Conservation (phyloP, 1,140 invertebrate species). For the Atopsyche davidsoni region DNA sequence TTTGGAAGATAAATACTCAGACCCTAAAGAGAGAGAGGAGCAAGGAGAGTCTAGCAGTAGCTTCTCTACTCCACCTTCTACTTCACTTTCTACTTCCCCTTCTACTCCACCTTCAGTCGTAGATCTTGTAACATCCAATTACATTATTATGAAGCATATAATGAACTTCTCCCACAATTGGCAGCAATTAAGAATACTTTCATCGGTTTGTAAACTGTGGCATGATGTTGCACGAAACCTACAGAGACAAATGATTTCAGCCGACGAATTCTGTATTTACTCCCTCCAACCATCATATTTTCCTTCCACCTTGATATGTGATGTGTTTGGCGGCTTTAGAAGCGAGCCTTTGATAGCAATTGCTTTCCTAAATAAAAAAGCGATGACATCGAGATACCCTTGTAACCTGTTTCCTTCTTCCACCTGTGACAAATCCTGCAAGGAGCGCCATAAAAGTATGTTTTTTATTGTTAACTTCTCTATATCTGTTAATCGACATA, state of each 20-base stretch:
- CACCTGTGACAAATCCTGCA: slow-evolving; percentile 35
- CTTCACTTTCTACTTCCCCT: not conserved
- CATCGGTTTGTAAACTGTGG: slow-evolving; percentile 41
- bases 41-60: no score
- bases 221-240: slow-evolving; percentile 36
- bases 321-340: not conserved
- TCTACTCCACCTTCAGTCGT: slow-evolving; percentile 7
- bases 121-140: slow-evolving; percentile 40
- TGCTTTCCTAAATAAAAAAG: slow-evolving; percentile 36
- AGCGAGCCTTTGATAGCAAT: slow-evolving; percentile 38
- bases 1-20: not conserved
- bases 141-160: slow-evolving; percentile 44
- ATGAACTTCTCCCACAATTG: slow-evolving; percentile 36
- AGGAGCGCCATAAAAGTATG: slow-evolving; percentile 39
- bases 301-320: not conserved
- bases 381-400: slow-evolving; percentile 26
- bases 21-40: no score
- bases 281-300: no score
- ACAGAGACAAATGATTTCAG: slow-evolving; percentile 34
- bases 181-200: slow-evolving; percentile 40
- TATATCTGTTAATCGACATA: no score
- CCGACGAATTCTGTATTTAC: slow-evolving; percentile 34
- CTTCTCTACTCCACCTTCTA: no score
- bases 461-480: no score
- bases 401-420: slow-evolving; percentile 34